A percentile compares a stretch with the other conserved stretches of the same genome.
phyloP scores from a whole-genome alignment of 1,140 invertebrate genomes.

The Platyscapa corneri region DNA sequence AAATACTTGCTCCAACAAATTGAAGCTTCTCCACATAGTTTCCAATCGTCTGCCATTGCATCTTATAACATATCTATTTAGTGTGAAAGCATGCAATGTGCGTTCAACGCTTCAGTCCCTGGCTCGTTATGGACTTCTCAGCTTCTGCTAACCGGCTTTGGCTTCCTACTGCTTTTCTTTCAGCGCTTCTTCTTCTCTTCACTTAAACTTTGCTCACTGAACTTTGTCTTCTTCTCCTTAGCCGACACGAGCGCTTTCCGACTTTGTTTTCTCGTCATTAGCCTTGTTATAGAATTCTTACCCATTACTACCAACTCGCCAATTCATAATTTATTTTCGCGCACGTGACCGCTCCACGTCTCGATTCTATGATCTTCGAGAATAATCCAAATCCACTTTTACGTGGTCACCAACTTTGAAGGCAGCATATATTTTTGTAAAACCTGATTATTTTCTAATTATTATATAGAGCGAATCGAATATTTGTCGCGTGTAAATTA shows the following conservation, averaged over 20 bases:
- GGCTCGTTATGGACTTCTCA: constrained; percentile 14
- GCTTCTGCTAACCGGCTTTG: background rate
- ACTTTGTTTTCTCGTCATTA: background rate
- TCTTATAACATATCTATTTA: background rate
- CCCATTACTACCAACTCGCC: background rate
- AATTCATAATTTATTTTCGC: constrained; percentile 2
- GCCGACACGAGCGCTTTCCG: background rate
- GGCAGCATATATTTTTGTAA: background rate
- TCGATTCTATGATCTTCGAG: constrained; percentile 8
- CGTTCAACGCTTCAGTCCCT: background rate
- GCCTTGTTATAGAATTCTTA: background rate
- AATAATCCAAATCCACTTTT: constrained; percentile 14
- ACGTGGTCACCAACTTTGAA: background rate
- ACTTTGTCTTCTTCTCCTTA: constrained; percentile 6
- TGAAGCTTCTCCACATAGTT: too few relatives aligned
- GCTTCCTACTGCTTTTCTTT: background rate
- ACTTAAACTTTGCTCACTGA: background rate
- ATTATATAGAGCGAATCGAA: background rate
- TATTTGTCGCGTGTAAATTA: too few relatives aligned
- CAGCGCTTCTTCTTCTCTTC: background rate
- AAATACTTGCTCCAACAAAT: too few relatives aligned
- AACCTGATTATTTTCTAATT: background rate
- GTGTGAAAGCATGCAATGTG: background rate
- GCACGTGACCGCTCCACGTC: too few relatives aligned
- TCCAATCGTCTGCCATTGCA: too few relatives aligned